Evolutionary conservation across 1,140 invertebrate species (phyloP).

Genomic region (Hydropsyche tenuis): DNA sequence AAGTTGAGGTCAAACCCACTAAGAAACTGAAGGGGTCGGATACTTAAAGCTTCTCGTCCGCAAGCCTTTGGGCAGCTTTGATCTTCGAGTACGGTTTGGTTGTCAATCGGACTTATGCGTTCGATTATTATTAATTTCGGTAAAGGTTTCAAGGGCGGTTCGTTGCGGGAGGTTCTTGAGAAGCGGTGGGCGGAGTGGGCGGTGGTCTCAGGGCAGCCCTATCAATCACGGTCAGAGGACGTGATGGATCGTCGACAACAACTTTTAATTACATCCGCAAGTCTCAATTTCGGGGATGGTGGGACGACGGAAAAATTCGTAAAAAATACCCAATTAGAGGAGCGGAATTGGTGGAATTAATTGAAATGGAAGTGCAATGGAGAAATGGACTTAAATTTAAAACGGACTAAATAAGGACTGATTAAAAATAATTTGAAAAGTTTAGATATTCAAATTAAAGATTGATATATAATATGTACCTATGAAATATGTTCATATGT

Average conservation of each 20-base stretch:
- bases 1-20: background rate
- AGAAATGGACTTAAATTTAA: no score
- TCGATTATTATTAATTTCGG: no score
- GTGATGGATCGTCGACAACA: constrained; percentile 42
- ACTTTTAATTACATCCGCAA: constrained; percentile 48
- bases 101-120: no score
- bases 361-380: background rate
- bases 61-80: no score
- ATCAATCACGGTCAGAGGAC: constrained; percentile 43
- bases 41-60: background rate
- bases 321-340: no score
- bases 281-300: constrained; percentile 36
- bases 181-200: background rate
- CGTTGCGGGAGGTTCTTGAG: background rate
- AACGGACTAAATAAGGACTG: no score
- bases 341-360: background rate
- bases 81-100: no score
- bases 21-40: background rate
- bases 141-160: background rate
- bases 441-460: no score
- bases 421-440: no score
- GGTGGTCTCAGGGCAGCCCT: background rate
- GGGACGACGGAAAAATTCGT: constrained; percentile 1
- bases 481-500: no score
- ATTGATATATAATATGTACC: no score